Percentiles rank a stretch among this genome's conserved stretches.
phyloP scores from a whole-genome alignment of 1,140 invertebrate species.

The Zeugodacus cucurbitae region DNA sequence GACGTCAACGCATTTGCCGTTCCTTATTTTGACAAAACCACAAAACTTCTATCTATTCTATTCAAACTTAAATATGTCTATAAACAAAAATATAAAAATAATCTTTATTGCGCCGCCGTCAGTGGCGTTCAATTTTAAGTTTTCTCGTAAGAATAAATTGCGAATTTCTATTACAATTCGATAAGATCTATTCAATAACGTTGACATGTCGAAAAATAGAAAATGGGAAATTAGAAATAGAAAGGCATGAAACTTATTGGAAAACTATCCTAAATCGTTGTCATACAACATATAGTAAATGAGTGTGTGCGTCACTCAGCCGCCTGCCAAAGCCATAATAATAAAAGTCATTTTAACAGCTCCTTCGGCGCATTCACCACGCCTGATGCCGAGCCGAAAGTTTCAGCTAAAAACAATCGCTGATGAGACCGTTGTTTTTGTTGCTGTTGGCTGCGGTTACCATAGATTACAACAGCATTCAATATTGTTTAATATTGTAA shows the following conservation, averaged over 20 bases:
- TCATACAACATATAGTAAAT: background rate
- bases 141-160: background rate
- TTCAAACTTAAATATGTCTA: background rate
- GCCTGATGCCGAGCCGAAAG: background rate
- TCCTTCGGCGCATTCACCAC: constrained; percentile 19
- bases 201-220: background rate
- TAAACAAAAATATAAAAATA: background rate
- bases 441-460: background rate
- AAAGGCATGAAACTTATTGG: constrained; percentile 39
- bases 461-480: background rate
- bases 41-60: background rate
- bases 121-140: background rate
- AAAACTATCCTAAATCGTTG: constrained; percentile 42
- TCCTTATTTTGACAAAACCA: background rate
- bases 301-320: background rate
- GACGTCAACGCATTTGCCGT: background rate
- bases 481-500: constrained; percentile 12
- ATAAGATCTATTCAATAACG: constrained; percentile 39
- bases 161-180: constrained; percentile 33
- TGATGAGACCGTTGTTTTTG: background rate
- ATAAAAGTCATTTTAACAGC: constrained; percentile 43
- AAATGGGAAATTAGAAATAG: background rate
- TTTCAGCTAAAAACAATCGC: background rate
- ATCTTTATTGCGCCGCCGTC: background rate
- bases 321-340: constrained; percentile 36